A percentile compares a stretch with the other conserved stretches of the same genome.
phyloP scores from a whole-genome alignment of 2,888 invertebrate genomes.

The Drosophila buzzatii region DNA sequence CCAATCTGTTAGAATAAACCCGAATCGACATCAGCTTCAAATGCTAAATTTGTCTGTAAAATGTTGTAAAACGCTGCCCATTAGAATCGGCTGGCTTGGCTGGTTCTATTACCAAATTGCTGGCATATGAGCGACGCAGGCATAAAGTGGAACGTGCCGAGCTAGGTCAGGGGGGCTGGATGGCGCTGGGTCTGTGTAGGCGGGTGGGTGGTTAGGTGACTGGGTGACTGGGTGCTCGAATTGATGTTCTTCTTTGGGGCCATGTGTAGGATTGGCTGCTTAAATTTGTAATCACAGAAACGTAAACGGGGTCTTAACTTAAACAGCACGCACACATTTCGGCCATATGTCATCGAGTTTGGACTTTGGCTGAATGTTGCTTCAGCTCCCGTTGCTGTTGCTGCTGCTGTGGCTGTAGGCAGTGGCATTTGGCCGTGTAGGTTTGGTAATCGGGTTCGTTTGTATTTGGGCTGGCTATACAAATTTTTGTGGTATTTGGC shows the following conservation, averaged over 20 bases:
- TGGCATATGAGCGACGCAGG: constrained; percentile 25
- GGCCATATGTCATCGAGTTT: constrained; percentile 57
- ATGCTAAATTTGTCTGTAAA: constrained; percentile 1
- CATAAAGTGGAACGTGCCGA: constrained; percentile 14
- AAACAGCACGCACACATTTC: constrained; percentile 44
- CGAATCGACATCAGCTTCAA: not conserved
- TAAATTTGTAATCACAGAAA: constrained; percentile 47
- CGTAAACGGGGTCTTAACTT: constrained; percentile 32
- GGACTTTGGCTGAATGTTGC: constrained; percentile 17
- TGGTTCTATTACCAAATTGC: constrained; percentile 27
- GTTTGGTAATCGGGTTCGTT: constrained; percentile 40
- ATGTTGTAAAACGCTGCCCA: constrained; percentile 19
- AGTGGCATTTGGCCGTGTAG: constrained; percentile 8
- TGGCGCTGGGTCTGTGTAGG: not conserved
- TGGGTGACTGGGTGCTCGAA: not conserved
- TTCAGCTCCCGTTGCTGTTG: not conserved
- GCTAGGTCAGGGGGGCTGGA: not conserved
- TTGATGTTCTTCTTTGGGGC: not conserved
- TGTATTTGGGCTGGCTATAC: constrained; percentile 46
- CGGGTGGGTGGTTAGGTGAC: not conserved
- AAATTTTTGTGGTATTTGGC: constrained; percentile 51
- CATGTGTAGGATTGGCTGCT: constrained; percentile 29
- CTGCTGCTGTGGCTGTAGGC: constrained; percentile 1
- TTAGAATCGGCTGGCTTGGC: constrained; percentile 3
- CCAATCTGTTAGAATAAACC: too few relatives aligned